A percentile compares a stretch with the other conserved stretches of the same genome.
phyloP scores from a whole-genome alignment of 1,140 invertebrate genomes.

The Oreohelix idahoensis region DNA sequence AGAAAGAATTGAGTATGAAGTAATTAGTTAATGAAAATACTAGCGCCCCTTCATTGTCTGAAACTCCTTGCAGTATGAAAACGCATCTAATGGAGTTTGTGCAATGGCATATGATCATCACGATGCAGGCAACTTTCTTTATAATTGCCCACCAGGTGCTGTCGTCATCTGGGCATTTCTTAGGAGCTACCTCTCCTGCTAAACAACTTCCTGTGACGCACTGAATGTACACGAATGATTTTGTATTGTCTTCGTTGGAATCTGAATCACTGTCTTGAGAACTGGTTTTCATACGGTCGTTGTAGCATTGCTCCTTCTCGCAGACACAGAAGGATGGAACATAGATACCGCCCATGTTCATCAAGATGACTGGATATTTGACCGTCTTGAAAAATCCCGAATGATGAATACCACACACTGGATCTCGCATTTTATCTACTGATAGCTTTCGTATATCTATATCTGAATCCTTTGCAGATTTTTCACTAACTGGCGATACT shows the following conservation, averaged over 20 bases:
- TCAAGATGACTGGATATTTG: constrained; percentile 22
- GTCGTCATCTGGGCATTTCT: not conserved
- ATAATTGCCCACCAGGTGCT: not conserved
- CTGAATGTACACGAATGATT: not conserved
- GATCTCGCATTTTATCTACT: not conserved
- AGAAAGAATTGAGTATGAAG: constrained; percentile 17
- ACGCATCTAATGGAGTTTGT: constrained; percentile 17
- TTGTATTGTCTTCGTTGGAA: not conserved
- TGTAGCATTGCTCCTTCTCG: not conserved
- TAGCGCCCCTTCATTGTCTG: not conserved
- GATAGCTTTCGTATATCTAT: not conserved
- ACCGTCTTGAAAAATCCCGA: not conserved
- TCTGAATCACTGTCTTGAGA: not conserved
- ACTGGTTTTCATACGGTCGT: not conserved
- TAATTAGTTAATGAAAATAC: constrained; percentile 11
- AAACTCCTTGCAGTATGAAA: constrained; percentile 3
- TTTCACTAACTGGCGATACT: constrained; percentile 10
- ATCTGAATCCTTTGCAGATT: not conserved
- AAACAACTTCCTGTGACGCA: not conserved
- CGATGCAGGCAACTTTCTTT: not conserved
- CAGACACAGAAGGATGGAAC: constrained; percentile 25
- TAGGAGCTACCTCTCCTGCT: not conserved
- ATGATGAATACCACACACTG: not conserved
- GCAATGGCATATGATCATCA: not conserved
- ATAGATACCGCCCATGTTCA: constrained; percentile 28